Percentiles rank a stretch among this genome's conserved stretches.
Conservation (phyloP, 1,140 invertebrate species). For the Aphis gossypii region DNA sequence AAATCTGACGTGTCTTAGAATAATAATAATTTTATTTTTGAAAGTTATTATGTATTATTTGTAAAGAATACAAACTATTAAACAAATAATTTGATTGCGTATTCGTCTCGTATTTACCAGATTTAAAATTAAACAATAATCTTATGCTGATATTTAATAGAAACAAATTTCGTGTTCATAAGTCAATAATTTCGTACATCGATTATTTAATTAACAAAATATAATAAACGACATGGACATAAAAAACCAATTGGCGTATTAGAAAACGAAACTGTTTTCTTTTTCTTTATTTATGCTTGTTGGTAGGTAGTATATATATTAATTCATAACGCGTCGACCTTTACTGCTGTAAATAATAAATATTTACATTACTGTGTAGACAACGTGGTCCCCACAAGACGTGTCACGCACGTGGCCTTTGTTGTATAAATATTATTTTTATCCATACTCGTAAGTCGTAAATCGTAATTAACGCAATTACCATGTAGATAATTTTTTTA, state of each 20-base stretch:
- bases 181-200: not conserved
- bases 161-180: not conserved
- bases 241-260: not conserved
- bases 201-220: not conserved
- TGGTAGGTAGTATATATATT: not conserved
- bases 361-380: slow-evolving; percentile 7
- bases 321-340: slow-evolving; percentile 19
- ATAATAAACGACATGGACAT: not conserved
- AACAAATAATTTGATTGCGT: too few relatives aligned
- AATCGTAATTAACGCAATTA: not conserved
- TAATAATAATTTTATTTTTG: too few relatives aligned
- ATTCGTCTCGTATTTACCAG: not conserved
- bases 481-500: not conserved
- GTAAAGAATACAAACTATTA: not conserved
- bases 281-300: not conserved
- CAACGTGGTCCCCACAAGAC: not conserved
- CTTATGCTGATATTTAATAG: not conserved
- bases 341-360: not conserved
- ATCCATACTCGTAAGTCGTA: not conserved
- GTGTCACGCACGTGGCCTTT: not conserved
- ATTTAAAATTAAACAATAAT: not conserved
- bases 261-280: not conserved
- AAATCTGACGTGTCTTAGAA: too few relatives aligned
- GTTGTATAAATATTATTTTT: not conserved
- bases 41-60: not conserved